A percentile compares a stretch with the other conserved stretches of the same genome.
Conservation (phyloP, 2,113 vertebrate genomes). For the Oreochromis aureus region DNA sequence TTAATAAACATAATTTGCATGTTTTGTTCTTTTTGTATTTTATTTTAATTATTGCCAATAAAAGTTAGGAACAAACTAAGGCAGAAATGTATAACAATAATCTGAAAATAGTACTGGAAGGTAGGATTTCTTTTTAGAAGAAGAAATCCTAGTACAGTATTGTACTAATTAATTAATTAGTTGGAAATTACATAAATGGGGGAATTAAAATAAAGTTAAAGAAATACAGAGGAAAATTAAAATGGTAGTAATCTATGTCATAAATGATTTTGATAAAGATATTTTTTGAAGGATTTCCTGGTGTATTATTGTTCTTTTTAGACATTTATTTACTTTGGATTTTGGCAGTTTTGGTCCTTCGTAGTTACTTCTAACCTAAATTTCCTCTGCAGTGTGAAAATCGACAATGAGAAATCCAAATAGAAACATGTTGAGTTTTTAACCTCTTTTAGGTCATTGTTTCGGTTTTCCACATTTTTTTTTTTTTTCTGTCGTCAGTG, state of each 20-base stretch:
- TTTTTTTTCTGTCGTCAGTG: neutral
- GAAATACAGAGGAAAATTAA: neutral
- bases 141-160: neutral
- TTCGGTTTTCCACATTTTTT: neutral
- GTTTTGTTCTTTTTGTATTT: neutral
- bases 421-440: rapidly evolving
- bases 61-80: neutral
- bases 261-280: neutral
- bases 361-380: neutral
- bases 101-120: neutral
- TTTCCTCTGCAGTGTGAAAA: neutral
- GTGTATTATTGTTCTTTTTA: neutral
- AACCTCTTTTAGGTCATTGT: neutral
- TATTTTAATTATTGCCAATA: neutral
- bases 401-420: neutral
- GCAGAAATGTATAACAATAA: neutral
- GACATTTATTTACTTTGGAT: neutral
- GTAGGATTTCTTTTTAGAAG: neutral
- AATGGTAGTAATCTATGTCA: neutral
- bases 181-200: neutral
- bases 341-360: neutral
- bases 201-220: neutral
- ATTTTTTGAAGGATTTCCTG: neutral
- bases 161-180: neutral
- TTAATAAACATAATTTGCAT: neutral